phyloP scores from a whole-genome alignment of 2,888 invertebrate species.

The Athrips mouffetella region DNA sequence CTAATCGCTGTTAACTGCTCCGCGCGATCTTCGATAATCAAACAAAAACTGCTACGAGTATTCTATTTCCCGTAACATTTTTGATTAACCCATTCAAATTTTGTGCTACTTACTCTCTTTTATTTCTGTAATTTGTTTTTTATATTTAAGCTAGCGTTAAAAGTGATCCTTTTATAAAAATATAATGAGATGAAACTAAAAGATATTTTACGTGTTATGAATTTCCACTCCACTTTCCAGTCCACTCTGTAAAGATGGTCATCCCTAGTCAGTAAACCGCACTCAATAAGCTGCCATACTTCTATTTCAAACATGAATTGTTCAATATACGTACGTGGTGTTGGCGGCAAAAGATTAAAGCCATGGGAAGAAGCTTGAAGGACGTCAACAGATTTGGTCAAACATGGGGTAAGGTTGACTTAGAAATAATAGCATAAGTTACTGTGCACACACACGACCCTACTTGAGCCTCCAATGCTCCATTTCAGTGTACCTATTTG shows the following conservation, averaged over 20 bases:
- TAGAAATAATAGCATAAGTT: constrained; percentile 76
- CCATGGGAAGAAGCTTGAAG: constrained; percentile 36
- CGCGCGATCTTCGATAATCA: constrained; percentile 38
- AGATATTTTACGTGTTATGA: too few relatives aligned
- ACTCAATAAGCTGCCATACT: constrained; percentile 39
- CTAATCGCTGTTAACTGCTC: constrained; percentile 34
- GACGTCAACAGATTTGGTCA: constrained; percentile 69
- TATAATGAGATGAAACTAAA: too few relatives aligned
- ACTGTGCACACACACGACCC: constrained; percentile 63
- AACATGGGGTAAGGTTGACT: constrained; percentile 66
- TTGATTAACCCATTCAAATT: too few relatives aligned
- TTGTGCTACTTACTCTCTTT: too few relatives aligned
- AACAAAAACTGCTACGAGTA: too few relatives aligned
- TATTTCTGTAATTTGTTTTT: too few relatives aligned
- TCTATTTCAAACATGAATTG: constrained; percentile 39
- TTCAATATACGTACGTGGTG: constrained; percentile 48
- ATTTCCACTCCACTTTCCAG: too few relatives aligned
- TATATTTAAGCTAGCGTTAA: too few relatives aligned
- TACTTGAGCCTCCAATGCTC: constrained; percentile 61
- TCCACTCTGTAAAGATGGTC: too few relatives aligned
- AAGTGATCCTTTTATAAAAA: too few relatives aligned
- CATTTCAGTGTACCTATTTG: constrained; percentile 66
- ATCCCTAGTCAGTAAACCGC: constrained; percentile 30
- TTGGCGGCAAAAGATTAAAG: constrained; percentile 69
- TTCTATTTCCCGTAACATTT: too few relatives aligned